Base-by-base conservation (phyloP, 2,113 vertebrate genomes). In the Epinephelus cyanopodus region DNA sequence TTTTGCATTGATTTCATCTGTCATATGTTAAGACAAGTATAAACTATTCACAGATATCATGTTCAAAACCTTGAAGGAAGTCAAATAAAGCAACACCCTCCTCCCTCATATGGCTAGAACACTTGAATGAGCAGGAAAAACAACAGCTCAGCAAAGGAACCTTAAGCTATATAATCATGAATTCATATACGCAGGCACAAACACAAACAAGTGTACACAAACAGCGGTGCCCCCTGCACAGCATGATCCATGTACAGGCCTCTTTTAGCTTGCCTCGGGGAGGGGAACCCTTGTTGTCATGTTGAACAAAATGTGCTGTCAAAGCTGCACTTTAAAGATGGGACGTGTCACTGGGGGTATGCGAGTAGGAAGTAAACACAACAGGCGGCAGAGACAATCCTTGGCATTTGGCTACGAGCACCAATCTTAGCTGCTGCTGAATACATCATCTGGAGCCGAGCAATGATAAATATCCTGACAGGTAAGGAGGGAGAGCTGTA, bases 281-380 rank as follows among this genome's bases (percentile, higher is more conserved):
- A 3, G 29, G 39, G 66, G 2, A 73, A 33, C 14, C 82, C 53
- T 58, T 25, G 33, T 73, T 71, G 81, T 82, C 76, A 53, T 76
- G 83, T 81, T 72, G 65, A 79, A 78, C 86, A 86, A 85, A 45
- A 90, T 77, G 74, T 50, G 19, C 64, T 4, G 19, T 86, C 89
- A 87, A 57, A 75, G 77, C 62, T 81, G 89, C 86, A 80, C 77
- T 87, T 90, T 89, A 74, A 90, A 85, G 90, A 88, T 11, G 67
- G 80, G 81, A 81, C 15, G 39, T 78, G 83, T 80, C 87, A 73
- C 79, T 0, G 66, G 79, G 82, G 67, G 33, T 74, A 64, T 19
- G 45, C 0, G 72, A 63, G 57, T 68, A 66, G 77, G 77, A 82
- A 77, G 87, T 50, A 74, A 92, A 89, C 82, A 81, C 77, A 82